Conservation (phyloP, 2,888 invertebrate species). For the Tryphoninae sp. region DNA sequence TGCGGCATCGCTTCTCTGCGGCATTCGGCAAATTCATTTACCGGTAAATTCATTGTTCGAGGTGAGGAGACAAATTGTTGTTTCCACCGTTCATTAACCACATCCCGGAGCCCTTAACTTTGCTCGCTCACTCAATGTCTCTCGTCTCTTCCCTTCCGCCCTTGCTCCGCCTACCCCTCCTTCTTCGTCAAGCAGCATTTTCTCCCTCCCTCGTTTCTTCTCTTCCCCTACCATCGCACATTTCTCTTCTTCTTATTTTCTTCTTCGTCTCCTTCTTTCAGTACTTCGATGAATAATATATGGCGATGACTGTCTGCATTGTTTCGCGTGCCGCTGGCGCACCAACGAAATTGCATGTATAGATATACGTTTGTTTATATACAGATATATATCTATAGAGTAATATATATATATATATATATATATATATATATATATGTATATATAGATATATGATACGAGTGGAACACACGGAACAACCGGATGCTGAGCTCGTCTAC, state of each 20-base stretch:
- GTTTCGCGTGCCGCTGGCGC: slow-evolving; percentile 74
- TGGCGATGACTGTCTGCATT: slow-evolving; percentile 78
- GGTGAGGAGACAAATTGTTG: slow-evolving; percentile 71
- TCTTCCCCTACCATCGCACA: background rate
- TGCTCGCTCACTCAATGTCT: slow-evolving; percentile 61
- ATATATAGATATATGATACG: background rate
- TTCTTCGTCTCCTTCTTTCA: slow-evolving; percentile 15
- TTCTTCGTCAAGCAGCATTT: slow-evolving; percentile 1
- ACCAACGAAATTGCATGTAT: slow-evolving; percentile 64
- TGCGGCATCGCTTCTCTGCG: slow-evolving; percentile 25
- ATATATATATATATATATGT: background rate
- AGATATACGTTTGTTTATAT: slow-evolving; percentile 37
- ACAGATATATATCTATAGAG: background rate
- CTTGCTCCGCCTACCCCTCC: background rate
- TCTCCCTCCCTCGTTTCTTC: slow-evolving; percentile 6
- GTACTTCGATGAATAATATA: slow-evolving; percentile 77
- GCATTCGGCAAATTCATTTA: slow-evolving; percentile 59
- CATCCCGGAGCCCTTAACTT: slow-evolving; percentile 64
- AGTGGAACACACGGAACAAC: slow-evolving; percentile 65
- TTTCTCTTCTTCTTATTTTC: background rate
- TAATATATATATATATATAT: background rate
- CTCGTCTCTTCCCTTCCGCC: slow-evolving; percentile 38
- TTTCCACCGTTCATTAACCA: slow-evolving; percentile 70
- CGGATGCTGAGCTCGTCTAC: slow-evolving; percentile 79
- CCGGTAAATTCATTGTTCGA: slow-evolving; percentile 67